Base-by-base conservation (phyloP, 53 echinoderm and acorn worm species). In the Zoroaster sp. region DNA sequence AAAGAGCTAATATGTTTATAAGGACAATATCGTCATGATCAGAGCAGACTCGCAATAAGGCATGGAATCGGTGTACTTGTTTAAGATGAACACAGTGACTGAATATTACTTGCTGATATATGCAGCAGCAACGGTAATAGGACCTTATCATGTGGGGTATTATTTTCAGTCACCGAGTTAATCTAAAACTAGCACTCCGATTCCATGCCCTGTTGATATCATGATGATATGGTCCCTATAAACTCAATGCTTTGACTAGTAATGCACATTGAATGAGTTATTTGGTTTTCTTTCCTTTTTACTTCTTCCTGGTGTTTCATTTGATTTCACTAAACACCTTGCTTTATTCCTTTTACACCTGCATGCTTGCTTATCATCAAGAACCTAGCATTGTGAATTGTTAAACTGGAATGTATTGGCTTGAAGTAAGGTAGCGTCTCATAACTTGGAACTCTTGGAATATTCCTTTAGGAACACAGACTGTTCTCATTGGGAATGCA, bases 291-390 rank as follows among this genome's bases (percentile, higher is more conserved):
- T 68, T 67, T 67, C 31, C 3, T 68, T 35, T 53, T 20, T n/a
- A n/a, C 21, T 2, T 2, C 21, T 53, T 0, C 53, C 53, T 53
- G 3, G 21, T 21, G 6, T 53, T n/a, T 21, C 21, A 4, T 20
- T 53, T 53, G 20, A 53, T 77, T 44, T 18, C 18, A 15, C 31
- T 18, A 18, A 20, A 38, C 40, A 40, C 25, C 49, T 44, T 49
- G 30, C 41, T 77, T 55, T 23, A 18, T 65, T 59, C 31, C 33
- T 28, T 80, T 66, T 39, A 31, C 31, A 30, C 40, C n/a, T 55
- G 55, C 80, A 66, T 55, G 39, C 55, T 80, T 66, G 66, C 66
- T 66, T 63, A 17, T 80, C 30, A 74, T 2, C 80, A 55, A 80
- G 59, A 80, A 23, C 52, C 18, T 80, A 63, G 39, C 34, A 13